phyloP scores from a whole-genome alignment of 2,797 vertebrate species.

The Synanceia verrucosa region DNA sequence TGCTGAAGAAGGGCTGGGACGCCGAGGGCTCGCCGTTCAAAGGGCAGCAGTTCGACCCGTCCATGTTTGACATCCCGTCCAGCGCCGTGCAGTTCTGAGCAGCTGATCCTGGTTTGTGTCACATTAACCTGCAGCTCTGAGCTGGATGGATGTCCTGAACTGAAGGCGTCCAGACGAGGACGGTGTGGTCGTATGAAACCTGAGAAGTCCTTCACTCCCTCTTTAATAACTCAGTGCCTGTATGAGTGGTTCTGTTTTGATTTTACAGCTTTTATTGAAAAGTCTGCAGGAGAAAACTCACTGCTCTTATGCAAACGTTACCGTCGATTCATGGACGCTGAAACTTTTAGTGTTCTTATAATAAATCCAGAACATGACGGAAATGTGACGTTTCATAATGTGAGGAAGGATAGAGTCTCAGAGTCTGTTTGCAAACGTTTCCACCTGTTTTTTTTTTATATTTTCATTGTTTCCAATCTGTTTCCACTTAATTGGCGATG shows the following conservation, averaged over 20 bases:
- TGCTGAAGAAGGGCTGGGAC: conserved; percentile 99
- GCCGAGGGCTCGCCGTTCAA: conserved; percentile 96
- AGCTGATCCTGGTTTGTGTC: conserved; percentile 6
- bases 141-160: background rate
- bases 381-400: too few species aligned
- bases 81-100: conserved; percentile 95
- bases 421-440: too few species aligned
- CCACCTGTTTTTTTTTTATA: too few species aligned
- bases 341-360: too few species aligned
- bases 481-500: background rate
- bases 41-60: conserved; percentile 94
- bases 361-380: too few species aligned
- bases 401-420: too few species aligned
- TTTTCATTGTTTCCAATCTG: background rate
- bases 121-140: background rate
- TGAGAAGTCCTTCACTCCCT: conserved; percentile 18
- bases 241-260: background rate
- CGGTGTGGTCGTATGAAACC: conserved; percentile 2
- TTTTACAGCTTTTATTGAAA: too few species aligned
- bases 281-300: too few species aligned
- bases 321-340: too few species aligned
- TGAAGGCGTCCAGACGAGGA: background rate
- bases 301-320: too few species aligned
- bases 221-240: conserved; percentile 46
- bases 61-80: conserved; percentile 96